Base-by-base conservation (phyloP, 2,113 vertebrate genomes). In the Ochotona curzoniae region DNA sequence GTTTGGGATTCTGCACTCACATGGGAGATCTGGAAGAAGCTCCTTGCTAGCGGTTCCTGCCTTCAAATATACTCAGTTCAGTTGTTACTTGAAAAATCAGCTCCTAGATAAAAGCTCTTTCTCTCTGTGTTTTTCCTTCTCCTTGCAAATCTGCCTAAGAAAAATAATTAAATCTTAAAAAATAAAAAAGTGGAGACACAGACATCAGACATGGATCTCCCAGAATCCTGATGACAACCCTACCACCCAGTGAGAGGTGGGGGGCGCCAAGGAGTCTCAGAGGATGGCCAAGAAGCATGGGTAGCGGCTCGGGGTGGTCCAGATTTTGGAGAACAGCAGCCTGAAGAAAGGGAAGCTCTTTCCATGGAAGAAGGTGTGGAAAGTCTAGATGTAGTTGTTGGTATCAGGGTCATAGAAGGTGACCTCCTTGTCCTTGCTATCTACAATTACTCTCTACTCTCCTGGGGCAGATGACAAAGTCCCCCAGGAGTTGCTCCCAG, bases 401-500 rank as follows among this genome's bases (percentile, higher is more conserved):
- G 26, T 78, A 61, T 21, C 47, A 47, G n/a, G 49, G 25, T 93
- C 74, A 5, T 28, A 92, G 78, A 85, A 92, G 63, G 12, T 7
- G 0, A 75, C 15, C 35, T 83, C 20, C 10, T 69, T n/a, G 6
- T 32, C 0, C 5, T 64, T 10, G 32, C 12, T 11, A 49, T 75
- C 76, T 64, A 87, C 60, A 2, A 0, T 2, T 60, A 89, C 13
- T 2, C 86, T 11, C 51, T n/a, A 71, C 69, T 88, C 60, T 92
- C 9, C 11, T 78, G 9, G 35, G n/a, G n/a, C 8, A 0, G 28
- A 57, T 3, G 0, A 0, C 25, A 49, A 93, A 32, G 6, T 8
- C 14, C 49, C 63, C 8, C 15, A 1, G 13, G 17, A 2, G 13
- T 20, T 2, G 1, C 0, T 1, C 1, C 7, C 0, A 1, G 23